Percentiles rank a stretch among this genome's conserved stretches.
Conservation (phyloP, 2,888 invertebrate genomes). For the Mongoloraphidia duomilia region DNA sequence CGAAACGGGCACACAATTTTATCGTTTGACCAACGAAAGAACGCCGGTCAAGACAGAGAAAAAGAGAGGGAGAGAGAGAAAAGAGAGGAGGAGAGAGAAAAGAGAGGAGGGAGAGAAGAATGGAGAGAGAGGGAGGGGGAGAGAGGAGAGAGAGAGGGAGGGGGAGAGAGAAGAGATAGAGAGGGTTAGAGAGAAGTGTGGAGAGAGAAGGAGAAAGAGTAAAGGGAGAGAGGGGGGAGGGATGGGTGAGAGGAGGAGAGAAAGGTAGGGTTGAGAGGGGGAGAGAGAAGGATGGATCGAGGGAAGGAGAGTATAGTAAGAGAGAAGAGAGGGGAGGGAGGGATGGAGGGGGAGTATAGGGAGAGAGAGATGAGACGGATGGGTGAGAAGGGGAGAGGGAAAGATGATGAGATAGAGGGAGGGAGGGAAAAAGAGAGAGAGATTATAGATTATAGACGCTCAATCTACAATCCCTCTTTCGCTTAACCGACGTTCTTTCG, state of each 20-base stretch:
- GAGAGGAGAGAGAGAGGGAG: slow-evolving; percentile 26
- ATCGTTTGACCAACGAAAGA: not conserved
- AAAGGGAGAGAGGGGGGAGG: slow-evolving; percentile 7
- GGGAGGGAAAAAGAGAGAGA: too few relatives aligned
- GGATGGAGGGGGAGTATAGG: slow-evolving; percentile 17
- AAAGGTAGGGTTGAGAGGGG: slow-evolving; percentile 5
- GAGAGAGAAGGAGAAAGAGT: slow-evolving; percentile 26
- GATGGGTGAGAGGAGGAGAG: slow-evolving; percentile 8
- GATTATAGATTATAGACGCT: too few relatives aligned
- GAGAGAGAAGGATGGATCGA: slow-evolving; percentile 8
- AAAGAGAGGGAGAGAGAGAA: not conserved
- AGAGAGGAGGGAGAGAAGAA: slow-evolving; percentile 30
- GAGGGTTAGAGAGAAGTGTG: slow-evolving; percentile 30
- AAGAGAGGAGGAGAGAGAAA: slow-evolving; percentile 16
- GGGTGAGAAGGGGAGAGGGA: not conserved
- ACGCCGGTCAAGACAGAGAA: not conserved
- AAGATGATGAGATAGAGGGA: not conserved
- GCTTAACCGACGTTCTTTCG: too few relatives aligned
- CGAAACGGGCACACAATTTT: too few relatives aligned
- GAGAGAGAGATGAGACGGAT: slow-evolving; percentile 10
- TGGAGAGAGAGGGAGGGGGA: too few relatives aligned
- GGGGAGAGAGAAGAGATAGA: slow-evolving; percentile 22
- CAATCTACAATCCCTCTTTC: too few relatives aligned
- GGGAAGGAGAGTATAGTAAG: slow-evolving; percentile 12
- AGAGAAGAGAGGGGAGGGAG: slow-evolving; percentile 25